phyloP scores from a whole-genome alignment of 2,888 invertebrate species.

The Corbicula japonica region DNA sequence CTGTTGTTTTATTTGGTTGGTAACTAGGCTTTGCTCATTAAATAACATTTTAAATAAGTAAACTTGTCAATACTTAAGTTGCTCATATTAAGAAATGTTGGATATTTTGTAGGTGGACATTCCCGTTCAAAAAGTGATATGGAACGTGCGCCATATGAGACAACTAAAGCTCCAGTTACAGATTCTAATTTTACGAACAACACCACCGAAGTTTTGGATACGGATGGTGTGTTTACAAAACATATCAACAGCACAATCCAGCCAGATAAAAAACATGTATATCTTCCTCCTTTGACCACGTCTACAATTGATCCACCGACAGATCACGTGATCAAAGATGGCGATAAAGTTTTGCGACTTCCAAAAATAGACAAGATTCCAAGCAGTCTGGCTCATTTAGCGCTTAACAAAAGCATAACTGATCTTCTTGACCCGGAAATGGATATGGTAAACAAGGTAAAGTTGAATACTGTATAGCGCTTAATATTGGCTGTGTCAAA shows the following conservation, averaged over 20 bases:
- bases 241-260: background rate
- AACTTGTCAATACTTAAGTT: too few relatives aligned
- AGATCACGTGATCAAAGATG: background rate
- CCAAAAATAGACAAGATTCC: slow-evolving; percentile 44
- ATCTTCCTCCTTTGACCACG: background rate
- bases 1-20: too few relatives aligned
- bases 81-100: too few relatives aligned
- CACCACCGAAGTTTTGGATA: too few relatives aligned
- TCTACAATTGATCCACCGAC: background rate
- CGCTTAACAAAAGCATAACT: slow-evolving; percentile 52
- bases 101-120: too few relatives aligned
- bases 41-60: too few relatives aligned
- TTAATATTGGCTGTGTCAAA: too few relatives aligned
- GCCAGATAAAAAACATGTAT: background rate
- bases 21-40: too few relatives aligned
- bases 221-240: too few relatives aligned
- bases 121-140: too few relatives aligned
- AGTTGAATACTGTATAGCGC: too few relatives aligned
- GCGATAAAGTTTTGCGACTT: slow-evolving; percentile 9
- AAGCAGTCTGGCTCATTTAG: slow-evolving; percentile 11
- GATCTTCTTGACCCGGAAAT: slow-evolving; percentile 54
- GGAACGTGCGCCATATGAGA: too few relatives aligned
- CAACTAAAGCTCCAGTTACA: slow-evolving; percentile 7
- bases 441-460: slow-evolving; percentile 54
- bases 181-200: background rate